Percentiles rank a stretch among this genome's conserved stretches.
Conservation (phyloP, 2,888 invertebrate genomes). For the Graphium colonna region DNA sequence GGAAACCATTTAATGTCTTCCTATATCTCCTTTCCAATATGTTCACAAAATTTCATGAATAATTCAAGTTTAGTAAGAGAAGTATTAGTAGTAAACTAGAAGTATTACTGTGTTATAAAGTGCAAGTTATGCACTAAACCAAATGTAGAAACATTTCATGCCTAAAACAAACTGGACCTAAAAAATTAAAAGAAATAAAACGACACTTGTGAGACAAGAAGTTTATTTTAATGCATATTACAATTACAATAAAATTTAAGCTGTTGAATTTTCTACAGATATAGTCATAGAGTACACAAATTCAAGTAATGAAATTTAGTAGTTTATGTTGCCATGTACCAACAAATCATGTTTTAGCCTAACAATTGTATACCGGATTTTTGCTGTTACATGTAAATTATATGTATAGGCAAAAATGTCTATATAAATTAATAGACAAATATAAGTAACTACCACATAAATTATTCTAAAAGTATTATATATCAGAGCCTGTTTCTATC, state of each 20-base stretch:
- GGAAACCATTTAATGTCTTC: too few relatives aligned
- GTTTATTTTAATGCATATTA: conserved; percentile 18
- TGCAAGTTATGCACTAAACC: too few relatives aligned
- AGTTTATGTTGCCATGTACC: conserved; percentile 1
- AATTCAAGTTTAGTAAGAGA: too few relatives aligned
- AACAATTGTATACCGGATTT: neutral
- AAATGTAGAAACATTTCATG: too few relatives aligned
- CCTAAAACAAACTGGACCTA: too few relatives aligned
- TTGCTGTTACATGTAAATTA: conserved; percentile 6
- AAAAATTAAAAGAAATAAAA: too few relatives aligned
- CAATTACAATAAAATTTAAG: conserved; percentile 15
- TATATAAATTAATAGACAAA: conserved; percentile 8
- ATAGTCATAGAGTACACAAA: conserved; percentile 5
- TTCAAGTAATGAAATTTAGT: neutral
- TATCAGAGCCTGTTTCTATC: conserved; percentile 14
- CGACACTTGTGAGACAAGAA: conserved; percentile 13
- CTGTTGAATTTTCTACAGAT: conserved; percentile 12
- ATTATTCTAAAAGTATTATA: conserved; percentile 14
- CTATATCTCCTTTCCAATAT: too few relatives aligned
- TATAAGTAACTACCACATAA: conserved; percentile 19
- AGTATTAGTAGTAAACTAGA: too few relatives aligned
- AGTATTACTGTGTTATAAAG: too few relatives aligned
- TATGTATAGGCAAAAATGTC: conserved; percentile 1
- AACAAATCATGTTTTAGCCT: conserved; percentile 1
- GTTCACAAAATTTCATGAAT: too few relatives aligned